These are phyloP conservation scores for Idaea biselata DNA, from an alignment of 2,888 invertebrate genomes.

Conservation along the genomic window DNA sequence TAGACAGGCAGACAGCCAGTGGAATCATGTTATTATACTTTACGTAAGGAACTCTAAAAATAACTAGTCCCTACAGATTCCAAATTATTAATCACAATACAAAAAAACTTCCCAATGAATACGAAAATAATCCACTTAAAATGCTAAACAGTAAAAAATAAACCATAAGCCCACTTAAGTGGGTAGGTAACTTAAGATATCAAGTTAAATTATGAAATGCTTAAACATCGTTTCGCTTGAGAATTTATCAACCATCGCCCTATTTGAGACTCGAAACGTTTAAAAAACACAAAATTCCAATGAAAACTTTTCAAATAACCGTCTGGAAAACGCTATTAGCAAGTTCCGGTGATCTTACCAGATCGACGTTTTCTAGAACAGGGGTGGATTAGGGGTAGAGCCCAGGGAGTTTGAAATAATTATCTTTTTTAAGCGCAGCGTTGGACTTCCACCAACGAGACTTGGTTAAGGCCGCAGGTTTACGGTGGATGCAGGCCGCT, in stretches of 20 bases:
- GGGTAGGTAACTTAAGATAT: neutral
- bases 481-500: no score
- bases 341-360: conserved; percentile 43
- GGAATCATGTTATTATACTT: no score
- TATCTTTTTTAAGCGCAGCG: no score
- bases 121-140: neutral
- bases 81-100: no score
- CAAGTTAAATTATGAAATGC: neutral
- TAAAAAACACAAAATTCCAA: conserved; percentile 42
- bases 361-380: conserved; percentile 37
- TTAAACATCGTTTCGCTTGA: conserved; percentile 5
- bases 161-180: neutral
- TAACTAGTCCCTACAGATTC: no score
- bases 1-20: no score
- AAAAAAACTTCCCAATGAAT: neutral
- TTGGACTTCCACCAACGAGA: no score
- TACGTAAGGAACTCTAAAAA: no score
- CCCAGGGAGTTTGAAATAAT: no score
- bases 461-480: no score
- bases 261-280: conserved; percentile 27
- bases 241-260: conserved; percentile 30
- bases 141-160: conserved; percentile 4
- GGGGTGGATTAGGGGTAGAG: conserved; percentile 22
- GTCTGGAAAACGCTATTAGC: conserved; percentile 46
- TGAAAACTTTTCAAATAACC: conserved; percentile 52